Evolutionary conservation across 2,888 invertebrate genomes (phyloP).

Genomic region (Lamellibrachia columna): DNA sequence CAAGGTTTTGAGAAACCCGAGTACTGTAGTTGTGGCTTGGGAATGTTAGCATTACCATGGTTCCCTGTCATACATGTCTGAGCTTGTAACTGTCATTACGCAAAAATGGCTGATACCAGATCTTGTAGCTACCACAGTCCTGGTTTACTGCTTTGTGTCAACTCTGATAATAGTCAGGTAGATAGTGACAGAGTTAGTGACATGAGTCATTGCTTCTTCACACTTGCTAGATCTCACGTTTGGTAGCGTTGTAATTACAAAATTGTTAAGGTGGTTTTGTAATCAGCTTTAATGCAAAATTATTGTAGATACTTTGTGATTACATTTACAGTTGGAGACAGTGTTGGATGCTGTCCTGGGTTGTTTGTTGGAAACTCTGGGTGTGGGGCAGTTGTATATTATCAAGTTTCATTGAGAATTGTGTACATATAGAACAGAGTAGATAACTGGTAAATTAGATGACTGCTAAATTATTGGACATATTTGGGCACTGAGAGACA

Average conservation of each 20-base stretch:
- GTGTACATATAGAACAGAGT: neutral
- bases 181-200: neutral
- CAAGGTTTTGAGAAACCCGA: neutral
- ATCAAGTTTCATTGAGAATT: neutral
- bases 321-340: neutral
- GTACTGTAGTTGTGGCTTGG: too few relatives aligned
- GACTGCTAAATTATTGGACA: neutral
- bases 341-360: neutral
- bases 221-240: neutral
- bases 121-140: neutral
- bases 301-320: neutral
- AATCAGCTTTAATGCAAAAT: neutral
- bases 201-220: neutral
- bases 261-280: neutral
- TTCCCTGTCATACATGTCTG: neutral
- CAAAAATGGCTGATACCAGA: neutral
- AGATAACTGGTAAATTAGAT: neutral
- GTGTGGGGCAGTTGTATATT: neutral
- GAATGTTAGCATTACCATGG: neutral
- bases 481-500: neutral
- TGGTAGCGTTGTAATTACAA: neutral
- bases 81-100: neutral
- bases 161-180: neutral
- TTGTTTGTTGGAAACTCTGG: neutral
- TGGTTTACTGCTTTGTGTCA: neutral